Percentiles rank a stretch among this genome's conserved stretches.
Conservation (phyloP, 2,888 invertebrate species). For the Cosmia trapezina region DNA sequence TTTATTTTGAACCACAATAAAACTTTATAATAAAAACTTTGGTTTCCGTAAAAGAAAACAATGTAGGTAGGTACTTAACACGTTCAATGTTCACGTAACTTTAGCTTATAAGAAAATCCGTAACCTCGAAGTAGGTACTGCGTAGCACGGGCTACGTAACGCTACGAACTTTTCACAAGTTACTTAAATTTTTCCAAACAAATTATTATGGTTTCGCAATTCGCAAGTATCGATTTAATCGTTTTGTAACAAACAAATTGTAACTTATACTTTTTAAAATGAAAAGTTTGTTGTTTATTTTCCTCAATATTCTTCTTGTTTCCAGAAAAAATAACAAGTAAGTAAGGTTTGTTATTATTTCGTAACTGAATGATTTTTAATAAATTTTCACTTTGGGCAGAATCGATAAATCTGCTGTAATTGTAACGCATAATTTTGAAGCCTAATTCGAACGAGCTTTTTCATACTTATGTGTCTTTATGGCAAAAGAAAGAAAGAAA, state of each 20-base stretch:
- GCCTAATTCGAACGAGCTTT: too few relatives aligned
- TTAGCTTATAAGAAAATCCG: slow-evolving; percentile 12
- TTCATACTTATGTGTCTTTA: too few relatives aligned
- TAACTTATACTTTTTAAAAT: not conserved
- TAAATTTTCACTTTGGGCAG: not conserved
- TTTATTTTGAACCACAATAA: slow-evolving; percentile 4
- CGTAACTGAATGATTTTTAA: slow-evolving; percentile 1
- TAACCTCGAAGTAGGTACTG: slow-evolving; percentile 47
- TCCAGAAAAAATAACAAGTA: not conserved
- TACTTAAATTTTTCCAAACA: slow-evolving; percentile 4
- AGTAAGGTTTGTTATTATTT: not conserved
- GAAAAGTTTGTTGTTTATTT: slow-evolving; percentile 23
- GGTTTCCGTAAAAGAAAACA: not conserved
- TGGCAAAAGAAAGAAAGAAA: too few relatives aligned
- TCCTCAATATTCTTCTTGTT: not conserved
- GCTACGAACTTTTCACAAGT: slow-evolving; percentile 54
- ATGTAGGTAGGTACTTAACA: too few relatives aligned
- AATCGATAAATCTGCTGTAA: too few relatives aligned
- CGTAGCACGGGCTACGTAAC: slow-evolving; percentile 50
- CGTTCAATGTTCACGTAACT: not conserved
- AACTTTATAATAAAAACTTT: not conserved
- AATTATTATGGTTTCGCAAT: slow-evolving; percentile 26
- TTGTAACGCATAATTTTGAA: not conserved
- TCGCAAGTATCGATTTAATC: slow-evolving; percentile 19
- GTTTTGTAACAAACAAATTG: not conserved